Conservation (phyloP, 2,888 invertebrate genomes). For the Willowsia nigromaculata region DNA sequence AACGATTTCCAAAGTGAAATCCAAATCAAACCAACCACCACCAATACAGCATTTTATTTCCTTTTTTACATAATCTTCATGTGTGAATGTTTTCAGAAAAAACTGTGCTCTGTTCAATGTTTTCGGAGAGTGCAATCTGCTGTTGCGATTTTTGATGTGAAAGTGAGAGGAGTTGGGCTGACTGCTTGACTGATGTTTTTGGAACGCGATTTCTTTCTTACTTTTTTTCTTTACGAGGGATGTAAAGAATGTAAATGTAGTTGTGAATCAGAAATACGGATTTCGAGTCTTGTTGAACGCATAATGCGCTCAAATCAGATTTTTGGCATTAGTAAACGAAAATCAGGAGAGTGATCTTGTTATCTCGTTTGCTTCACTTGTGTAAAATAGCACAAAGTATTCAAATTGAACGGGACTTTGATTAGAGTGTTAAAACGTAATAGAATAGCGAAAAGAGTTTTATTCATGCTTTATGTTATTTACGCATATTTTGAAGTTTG, state of each 20-base stretch:
- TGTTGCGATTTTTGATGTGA: background rate
- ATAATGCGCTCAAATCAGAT: background rate
- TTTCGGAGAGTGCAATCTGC: constrained; percentile 4
- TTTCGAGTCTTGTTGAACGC: background rate
- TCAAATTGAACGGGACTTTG: no score
- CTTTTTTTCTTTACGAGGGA: background rate
- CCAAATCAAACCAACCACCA: background rate
- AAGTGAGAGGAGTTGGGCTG: background rate
- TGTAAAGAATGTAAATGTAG: background rate
- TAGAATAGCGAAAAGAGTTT: no score
- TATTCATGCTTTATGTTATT: no score
- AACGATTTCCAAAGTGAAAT: background rate
- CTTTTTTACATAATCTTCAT: background rate
- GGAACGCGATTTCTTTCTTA: background rate
- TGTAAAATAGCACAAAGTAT: no score
- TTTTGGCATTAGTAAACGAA: constrained; percentile 1
- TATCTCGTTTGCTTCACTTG: background rate
- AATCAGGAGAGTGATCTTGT: background rate
- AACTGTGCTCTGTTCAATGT: constrained; percentile 5
- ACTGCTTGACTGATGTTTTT: constrained; percentile 11
- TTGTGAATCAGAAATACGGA: background rate
- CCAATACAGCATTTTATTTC: background rate
- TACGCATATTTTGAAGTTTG: no score
- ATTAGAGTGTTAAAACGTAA: no score
- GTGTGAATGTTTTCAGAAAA: background rate